phyloP scores from a whole-genome alignment of 2,113 vertebrate species.

The Progne subis region DNA sequence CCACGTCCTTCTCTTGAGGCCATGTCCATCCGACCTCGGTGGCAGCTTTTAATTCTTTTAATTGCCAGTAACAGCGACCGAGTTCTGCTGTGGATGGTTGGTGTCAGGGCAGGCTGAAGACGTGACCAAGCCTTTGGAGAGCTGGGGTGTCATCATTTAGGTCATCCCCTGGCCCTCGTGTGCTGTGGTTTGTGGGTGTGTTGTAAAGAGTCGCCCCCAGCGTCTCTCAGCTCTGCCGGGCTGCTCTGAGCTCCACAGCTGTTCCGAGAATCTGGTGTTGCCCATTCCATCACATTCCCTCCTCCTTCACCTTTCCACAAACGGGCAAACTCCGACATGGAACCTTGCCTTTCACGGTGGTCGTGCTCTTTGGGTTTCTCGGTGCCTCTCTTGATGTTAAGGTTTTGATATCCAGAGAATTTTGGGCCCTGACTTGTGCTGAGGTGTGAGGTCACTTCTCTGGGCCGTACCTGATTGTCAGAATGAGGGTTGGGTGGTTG shows the following conservation, averaged over 20 bases:
- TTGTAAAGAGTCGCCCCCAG: neutral
- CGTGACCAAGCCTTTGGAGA: neutral
- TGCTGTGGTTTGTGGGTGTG: neutral
- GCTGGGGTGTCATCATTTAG: neutral
- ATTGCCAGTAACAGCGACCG: neutral
- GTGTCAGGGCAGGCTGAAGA: neutral
- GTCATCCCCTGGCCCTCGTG: fast-evolving
- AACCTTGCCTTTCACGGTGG: fast-evolving
- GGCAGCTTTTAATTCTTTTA: neutral
- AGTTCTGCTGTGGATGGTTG: neutral
- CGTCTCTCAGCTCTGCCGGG: neutral
- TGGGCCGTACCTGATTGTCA: neutral
- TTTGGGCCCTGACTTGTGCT: fast-evolving
- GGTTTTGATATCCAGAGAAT: neutral
- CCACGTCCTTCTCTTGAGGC: neutral
- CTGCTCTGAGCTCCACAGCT: neutral
- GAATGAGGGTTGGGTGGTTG: neutral
- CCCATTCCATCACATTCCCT: neutral
- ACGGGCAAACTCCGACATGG: neutral
- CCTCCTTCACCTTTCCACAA: fast-evolving
- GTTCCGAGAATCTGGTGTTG: neutral
- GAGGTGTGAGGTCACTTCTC: neutral
- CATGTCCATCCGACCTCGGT: neutral
- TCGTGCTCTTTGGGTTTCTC: fast-evolving
- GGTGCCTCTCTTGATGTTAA: neutral